phyloP scores from a whole-genome alignment of 2,888 invertebrate species.

The Ommatoiulus sabulosus region DNA sequence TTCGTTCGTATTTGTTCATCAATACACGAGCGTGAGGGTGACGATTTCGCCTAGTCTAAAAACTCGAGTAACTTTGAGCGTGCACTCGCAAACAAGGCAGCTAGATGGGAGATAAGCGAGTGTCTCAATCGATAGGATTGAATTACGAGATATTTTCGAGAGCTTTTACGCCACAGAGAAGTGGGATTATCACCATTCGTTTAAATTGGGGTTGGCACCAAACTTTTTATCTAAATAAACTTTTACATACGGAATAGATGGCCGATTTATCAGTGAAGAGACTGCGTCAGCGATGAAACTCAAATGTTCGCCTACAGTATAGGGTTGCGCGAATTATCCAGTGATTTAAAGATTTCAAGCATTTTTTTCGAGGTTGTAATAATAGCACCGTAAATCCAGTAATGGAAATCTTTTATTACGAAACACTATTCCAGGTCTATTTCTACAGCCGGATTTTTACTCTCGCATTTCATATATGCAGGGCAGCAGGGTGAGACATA shows the following conservation, averaged over 20 bases:
- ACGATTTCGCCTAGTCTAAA: not conserved
- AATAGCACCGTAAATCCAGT: not conserved
- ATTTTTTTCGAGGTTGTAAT: not conserved
- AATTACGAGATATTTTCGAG: constrained; percentile 47
- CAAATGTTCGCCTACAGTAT: too few species aligned
- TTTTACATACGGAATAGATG: constrained; percentile 10
- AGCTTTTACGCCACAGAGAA: constrained; percentile 41
- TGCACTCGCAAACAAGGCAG: not conserved
- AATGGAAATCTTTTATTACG: not conserved
- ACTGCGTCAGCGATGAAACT: not conserved
- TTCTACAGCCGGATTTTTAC: too few species aligned
- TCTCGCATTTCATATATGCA: too few species aligned
- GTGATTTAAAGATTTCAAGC: not conserved
- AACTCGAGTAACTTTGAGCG: not conserved
- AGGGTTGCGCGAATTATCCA: not conserved
- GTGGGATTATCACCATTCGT: constrained; percentile 44
- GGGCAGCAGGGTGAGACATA: too few species aligned
- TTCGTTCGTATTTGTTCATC: constrained; percentile 34
- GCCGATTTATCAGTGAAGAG: not conserved
- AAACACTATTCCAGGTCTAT: too few species aligned
- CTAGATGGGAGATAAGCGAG: constrained; percentile 21
- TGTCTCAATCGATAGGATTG: constrained; percentile 35
- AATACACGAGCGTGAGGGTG: not conserved
- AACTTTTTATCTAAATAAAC: constrained; percentile 44
- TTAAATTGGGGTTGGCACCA: constrained; percentile 48